phyloP scores from a whole-genome alignment of 37 sponge, comb jelly and placozoan genomes.

The Ephydatia muelleri region DNA sequence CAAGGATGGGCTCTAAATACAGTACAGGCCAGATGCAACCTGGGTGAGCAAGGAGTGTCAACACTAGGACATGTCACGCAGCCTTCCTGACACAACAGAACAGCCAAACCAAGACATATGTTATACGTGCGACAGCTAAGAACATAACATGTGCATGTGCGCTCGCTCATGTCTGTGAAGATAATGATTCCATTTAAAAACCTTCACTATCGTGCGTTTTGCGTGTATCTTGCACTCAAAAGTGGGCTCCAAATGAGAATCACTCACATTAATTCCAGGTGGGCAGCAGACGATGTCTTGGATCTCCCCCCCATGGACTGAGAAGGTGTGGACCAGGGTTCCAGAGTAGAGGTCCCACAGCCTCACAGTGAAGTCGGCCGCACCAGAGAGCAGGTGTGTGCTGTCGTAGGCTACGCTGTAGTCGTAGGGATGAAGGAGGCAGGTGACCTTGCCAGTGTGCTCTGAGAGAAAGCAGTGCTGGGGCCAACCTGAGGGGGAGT shows the following conservation, averaged over 20 bases:
- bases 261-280: slow-evolving; percentile 64
- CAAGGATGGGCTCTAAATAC: no score
- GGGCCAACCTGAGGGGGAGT: slow-evolving; percentile 66
- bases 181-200: no score
- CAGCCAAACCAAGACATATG: no score
- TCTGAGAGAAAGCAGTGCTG: slow-evolving; percentile 75
- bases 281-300: slow-evolving; percentile 70
- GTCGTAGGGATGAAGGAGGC: slow-evolving; percentile 77
- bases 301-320: slow-evolving; percentile 83
- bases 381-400: slow-evolving; percentile 75
- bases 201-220: no score
- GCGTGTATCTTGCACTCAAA: no score
- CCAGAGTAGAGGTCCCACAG: slow-evolving; percentile 88
- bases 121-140: no score
- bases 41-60: no score
- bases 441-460: slow-evolving; percentile 73
- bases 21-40: no score
- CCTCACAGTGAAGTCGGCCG: slow-evolving; percentile 91
- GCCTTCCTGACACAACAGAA: no score
- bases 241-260: not conserved
- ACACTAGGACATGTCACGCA: no score
- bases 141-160: no score
- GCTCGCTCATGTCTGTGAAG: no score
- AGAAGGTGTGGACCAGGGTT: slow-evolving; percentile 73
- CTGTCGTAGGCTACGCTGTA: slow-evolving; percentile 64